Conservation (phyloP, 2,113 vertebrate genomes). For the Rafetus swinhoei region DNA sequence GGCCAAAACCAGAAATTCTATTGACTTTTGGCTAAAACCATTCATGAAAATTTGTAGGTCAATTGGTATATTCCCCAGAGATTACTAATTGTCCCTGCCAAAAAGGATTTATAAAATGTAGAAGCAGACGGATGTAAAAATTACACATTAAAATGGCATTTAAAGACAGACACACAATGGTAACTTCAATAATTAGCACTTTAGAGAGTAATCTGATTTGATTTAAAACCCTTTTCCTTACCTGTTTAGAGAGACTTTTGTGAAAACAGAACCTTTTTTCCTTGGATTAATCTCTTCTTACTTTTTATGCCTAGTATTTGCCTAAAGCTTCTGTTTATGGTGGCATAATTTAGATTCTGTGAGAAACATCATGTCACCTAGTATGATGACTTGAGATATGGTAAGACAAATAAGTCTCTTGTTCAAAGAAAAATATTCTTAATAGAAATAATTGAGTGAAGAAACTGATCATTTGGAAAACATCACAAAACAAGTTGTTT, state of each 20-base stretch:
- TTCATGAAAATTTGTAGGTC: background rate
- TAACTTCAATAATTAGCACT: background rate
- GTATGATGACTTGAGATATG: background rate
- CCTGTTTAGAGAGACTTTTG: background rate
- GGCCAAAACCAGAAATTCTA: background rate
- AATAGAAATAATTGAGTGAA: background rate
- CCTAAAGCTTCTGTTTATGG: slow-evolving; percentile 8
- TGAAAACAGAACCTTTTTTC: background rate
- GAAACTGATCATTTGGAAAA: background rate
- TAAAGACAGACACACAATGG: background rate
- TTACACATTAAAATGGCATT: background rate
- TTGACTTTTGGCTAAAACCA: background rate
- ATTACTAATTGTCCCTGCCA: background rate
- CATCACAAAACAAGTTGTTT: background rate
- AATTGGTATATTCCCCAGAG: background rate
- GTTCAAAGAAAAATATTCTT: background rate
- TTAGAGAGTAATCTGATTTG: background rate
- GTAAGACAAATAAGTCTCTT: background rate
- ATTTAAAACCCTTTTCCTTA: background rate
- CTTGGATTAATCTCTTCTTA: background rate
- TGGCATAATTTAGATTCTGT: background rate
- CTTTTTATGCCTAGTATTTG: background rate
- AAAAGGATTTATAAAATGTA: slow-evolving; percentile 16
- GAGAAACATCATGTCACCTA: background rate
- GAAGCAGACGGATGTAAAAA: background rate